Evolutionary conservation across 2,888 invertebrate genomes (phyloP).

Genomic region (Clivina fossor): DNA sequence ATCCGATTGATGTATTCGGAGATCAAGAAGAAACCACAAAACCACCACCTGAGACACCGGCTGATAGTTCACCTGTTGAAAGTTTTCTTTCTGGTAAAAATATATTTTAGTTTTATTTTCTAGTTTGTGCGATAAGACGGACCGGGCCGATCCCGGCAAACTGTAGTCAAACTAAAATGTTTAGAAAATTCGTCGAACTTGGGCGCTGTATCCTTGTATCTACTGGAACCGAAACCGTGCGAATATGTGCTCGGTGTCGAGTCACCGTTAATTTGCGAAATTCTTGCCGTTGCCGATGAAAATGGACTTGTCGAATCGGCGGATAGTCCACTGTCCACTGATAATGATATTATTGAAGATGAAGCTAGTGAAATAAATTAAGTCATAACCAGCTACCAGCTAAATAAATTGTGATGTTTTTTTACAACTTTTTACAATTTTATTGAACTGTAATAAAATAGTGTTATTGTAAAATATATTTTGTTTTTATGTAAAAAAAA

Average conservation of each 20-base stretch:
- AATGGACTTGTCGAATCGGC: slow-evolving; percentile 63
- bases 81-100: slow-evolving; percentile 77
- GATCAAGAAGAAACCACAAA: slow-evolving; percentile 47
- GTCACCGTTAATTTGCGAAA: slow-evolving; percentile 85
- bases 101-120: no score
- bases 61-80: slow-evolving; percentile 71
- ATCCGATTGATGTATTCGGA: slow-evolving; percentile 59
- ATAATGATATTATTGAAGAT: slow-evolving; percentile 20
- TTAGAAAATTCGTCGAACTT: slow-evolving; percentile 69
- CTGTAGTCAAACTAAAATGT: slow-evolving; percentile 85
- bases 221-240: slow-evolving; percentile 89
- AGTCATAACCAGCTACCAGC: slow-evolving; percentile 27
- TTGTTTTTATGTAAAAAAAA: no score
- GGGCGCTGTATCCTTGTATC: slow-evolving; percentile 81
- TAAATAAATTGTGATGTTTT: slow-evolving; percentile 5
- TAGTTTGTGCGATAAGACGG: slow-evolving; percentile 90
- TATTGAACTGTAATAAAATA: no score
- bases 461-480: no score
- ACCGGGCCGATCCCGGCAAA: slow-evolving; percentile 73
- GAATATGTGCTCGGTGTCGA: slow-evolving; percentile 95
- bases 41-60: slow-evolving; percentile 47
- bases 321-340: neutral
- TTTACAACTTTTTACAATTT: no score
- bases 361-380: slow-evolving; percentile 19
- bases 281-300: slow-evolving; percentile 78